A percentile compares a stretch with the other conserved stretches of the same genome.
phyloP scores from a whole-genome alignment of 2,797 vertebrate genomes.

The Anas bahamensis region DNA sequence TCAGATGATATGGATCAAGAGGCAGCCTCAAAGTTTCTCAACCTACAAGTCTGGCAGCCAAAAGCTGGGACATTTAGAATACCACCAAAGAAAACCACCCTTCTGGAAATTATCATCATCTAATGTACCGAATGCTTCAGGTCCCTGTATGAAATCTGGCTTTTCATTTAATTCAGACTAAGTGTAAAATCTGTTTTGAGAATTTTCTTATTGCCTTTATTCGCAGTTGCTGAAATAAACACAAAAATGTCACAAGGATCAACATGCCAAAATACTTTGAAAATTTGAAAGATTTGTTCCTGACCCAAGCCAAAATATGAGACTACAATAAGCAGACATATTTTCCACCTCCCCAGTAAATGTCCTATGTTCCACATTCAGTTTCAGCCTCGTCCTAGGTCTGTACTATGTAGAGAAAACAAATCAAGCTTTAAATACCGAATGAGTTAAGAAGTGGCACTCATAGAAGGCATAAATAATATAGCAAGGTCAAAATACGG shows the following conservation, averaged over 20 bases:
- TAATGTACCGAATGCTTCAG: not conserved
- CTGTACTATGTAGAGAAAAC: not conserved
- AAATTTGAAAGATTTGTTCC: not conserved
- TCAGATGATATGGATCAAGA: conserved; percentile 3
- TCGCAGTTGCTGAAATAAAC: not conserved
- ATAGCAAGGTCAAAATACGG: not conserved
- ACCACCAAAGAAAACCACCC: not conserved
- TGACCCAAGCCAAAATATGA: not conserved
- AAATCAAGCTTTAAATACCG: not conserved
- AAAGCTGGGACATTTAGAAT: not conserved
- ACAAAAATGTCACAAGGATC: not conserved
- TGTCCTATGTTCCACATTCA: not conserved
- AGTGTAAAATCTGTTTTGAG: not conserved
- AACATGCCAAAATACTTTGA: not conserved
- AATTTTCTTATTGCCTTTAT: not conserved
- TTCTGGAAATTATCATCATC: conserved; percentile 3
- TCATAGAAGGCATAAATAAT: conserved; percentile 13
- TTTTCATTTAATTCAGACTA: not conserved
- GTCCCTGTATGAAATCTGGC: not conserved
- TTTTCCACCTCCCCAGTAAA: not conserved
- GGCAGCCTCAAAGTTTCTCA: not conserved
- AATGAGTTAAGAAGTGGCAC: not conserved
- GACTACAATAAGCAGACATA: not conserved
- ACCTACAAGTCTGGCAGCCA: not conserved
- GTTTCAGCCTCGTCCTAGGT: not conserved